A percentile compares a stretch with the other conserved stretches of the same genome.
Evolutionary conservation across 2,113 vertebrate species (phyloP).

Genomic region (western clawed frog (Xenopus tropicalis)): UCB_Xtro_10.0 CM004450.2:97430001-97430500

Average conservation of each 20-base stretch:
- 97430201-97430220: slow-evolving; percentile 84
- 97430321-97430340: slow-evolving; percentile 68
- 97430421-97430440: slow-evolving; percentile 84
- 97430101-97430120: slow-evolving; percentile 81
- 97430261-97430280: slow-evolving; percentile 80
- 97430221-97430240: slow-evolving; percentile 73
- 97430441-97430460: slow-evolving; percentile 82
- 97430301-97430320: slow-evolving; percentile 74
- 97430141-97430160: slow-evolving; percentile 78
- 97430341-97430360: neutral
- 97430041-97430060: slow-evolving; percentile 79
- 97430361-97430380: accelerated
- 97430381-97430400: neutral
- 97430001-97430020: slow-evolving; percentile 91
- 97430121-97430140: slow-evolving; percentile 80
- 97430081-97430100: slow-evolving; percentile 78
- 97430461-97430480: slow-evolving; percentile 80
- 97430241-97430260: slow-evolving; percentile 84
- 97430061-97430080: slow-evolving; percentile 74
- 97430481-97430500: slow-evolving; percentile 78
- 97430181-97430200: slow-evolving; percentile 78
- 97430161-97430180: slow-evolving; percentile 74
- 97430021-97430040: slow-evolving; percentile 82
- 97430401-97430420: neutral
- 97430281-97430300: slow-evolving; percentile 72